Evolutionary conservation across 2,113 vertebrate species (phyloP).

Genomic region (Cromileptes altivelis): DNA sequence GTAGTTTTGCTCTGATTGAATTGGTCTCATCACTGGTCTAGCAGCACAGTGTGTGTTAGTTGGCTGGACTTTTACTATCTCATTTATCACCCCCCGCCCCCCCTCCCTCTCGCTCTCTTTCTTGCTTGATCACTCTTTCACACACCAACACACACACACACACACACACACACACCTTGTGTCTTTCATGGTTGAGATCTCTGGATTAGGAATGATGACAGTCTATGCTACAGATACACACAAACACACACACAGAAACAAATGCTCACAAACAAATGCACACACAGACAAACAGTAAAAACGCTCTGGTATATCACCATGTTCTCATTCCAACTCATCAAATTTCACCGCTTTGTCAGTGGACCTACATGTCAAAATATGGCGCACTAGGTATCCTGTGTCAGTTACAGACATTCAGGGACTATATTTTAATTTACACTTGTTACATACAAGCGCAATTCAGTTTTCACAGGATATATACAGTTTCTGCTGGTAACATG

Average conservation of each 20-base stretch:
- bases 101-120: neutral
- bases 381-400: too few species aligned
- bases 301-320: too few species aligned
- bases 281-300: too few species aligned
- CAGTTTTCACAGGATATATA: too few species aligned
- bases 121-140: too few species aligned
- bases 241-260: neutral
- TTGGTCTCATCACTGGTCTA: constrained; percentile 1
- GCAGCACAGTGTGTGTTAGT: neutral
- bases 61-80: neutral
- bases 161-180: neutral
- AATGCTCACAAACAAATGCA: neutral
- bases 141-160: neutral
- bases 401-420: too few species aligned
- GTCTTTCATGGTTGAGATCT: constrained; percentile 45
- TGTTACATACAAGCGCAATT: too few species aligned
- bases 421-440: too few species aligned
- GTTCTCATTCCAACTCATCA: too few species aligned
- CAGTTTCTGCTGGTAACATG: too few species aligned
- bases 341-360: too few species aligned
- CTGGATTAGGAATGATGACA: constrained; percentile 45
- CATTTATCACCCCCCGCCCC: neutral
- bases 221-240: constrained; percentile 3
- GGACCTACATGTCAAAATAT: too few species aligned
- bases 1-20: neutral